Evolutionary conservation across 2,113 vertebrate genomes (phyloP).

Genomic region (Anas platyrhynchos): DNA sequence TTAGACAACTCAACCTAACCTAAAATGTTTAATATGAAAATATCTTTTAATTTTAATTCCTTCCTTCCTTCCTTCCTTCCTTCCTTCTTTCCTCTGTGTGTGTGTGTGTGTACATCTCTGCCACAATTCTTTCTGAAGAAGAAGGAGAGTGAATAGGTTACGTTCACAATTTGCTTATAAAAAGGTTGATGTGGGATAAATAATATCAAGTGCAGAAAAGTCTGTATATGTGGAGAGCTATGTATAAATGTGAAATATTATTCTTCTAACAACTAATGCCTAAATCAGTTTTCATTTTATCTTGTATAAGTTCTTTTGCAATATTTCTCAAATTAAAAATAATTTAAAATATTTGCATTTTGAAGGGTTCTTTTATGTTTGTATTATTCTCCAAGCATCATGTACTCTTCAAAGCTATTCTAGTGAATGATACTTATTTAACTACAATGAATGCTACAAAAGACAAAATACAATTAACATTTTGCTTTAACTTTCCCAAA

Average conservation of each 20-base stretch:
- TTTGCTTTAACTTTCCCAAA: neutral
- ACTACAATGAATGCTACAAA: neutral
- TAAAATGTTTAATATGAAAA: neutral
- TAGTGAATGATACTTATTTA: neutral
- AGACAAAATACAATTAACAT: constrained; percentile 9
- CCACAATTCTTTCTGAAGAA: neutral
- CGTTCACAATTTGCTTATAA: neutral
- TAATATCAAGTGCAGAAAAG: neutral
- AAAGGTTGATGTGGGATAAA: neutral
- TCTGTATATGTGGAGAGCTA: neutral
- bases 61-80: no score
- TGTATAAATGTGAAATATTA: neutral
- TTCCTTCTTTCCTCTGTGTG: no score
- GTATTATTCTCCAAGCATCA: neutral
- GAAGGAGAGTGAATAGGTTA: neutral
- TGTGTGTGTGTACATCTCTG: neutral
- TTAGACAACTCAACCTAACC: neutral
- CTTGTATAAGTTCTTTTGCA: neutral
- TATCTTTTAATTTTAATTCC: neutral
- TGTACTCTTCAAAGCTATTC: neutral
- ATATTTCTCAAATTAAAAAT: neutral
- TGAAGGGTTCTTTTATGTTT: neutral
- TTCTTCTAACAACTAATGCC: neutral
- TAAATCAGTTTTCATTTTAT: neutral
- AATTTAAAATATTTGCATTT: neutral